These are phyloP conservation scores for Danio jaintianensis DNA, from an alignment of 2,797 vertebrate species.

Conservation along the genomic window DNA sequence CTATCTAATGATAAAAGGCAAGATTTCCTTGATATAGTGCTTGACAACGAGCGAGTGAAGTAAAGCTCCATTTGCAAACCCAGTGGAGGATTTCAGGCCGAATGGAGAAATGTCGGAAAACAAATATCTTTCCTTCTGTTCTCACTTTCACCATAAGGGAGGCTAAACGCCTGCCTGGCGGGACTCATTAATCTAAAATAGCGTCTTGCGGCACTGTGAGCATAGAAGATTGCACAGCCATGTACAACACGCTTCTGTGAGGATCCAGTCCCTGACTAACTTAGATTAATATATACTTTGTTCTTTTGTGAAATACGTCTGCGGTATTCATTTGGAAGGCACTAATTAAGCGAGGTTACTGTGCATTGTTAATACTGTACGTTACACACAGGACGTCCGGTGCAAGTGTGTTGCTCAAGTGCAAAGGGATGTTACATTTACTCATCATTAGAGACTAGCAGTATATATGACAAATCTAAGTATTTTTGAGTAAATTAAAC, in stretches of 20 bases:
- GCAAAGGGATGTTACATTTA: slow-evolving; percentile 1
- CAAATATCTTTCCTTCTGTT: slow-evolving; percentile 58
- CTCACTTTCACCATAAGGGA: slow-evolving; percentile 51
- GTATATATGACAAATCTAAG: too few species aligned
- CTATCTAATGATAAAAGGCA: slow-evolving; percentile 5
- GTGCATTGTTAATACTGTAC: neutral
- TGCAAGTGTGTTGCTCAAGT: neutral
- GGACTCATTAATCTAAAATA: slow-evolving; percentile 60
- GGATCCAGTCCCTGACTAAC: neutral
- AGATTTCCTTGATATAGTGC: neutral
- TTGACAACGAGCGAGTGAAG: slow-evolving; percentile 19
- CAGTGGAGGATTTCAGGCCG: slow-evolving; percentile 39
- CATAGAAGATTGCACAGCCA: slow-evolving; percentile 23
- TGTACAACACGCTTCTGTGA: slow-evolving; percentile 15
- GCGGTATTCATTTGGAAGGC: neutral
- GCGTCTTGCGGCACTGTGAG: slow-evolving; percentile 30
- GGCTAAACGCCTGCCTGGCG: slow-evolving; percentile 48
- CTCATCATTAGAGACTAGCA: too few species aligned
- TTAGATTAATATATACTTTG: neutral
- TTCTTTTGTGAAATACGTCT: neutral
- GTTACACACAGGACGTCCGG: neutral
- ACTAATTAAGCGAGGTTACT: neutral
- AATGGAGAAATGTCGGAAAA: slow-evolving; percentile 56
- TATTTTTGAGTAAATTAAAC: too few species aligned
- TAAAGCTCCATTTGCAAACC: slow-evolving; percentile 26